Base-by-base conservation (phyloP, 2,113 vertebrate genomes). In the Nyctereutes procyonoides region DNA sequence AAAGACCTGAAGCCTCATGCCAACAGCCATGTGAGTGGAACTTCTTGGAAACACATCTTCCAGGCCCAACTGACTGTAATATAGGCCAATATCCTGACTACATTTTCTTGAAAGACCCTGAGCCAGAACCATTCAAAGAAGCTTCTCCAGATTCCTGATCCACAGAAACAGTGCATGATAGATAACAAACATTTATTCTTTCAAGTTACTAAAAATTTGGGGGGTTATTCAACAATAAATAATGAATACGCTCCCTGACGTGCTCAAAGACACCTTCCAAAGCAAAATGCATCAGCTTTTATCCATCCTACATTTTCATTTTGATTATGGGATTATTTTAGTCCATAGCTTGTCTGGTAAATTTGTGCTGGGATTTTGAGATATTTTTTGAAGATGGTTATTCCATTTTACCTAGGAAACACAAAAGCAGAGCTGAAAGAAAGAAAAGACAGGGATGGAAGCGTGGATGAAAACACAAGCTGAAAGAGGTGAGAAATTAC, bases 381-480 rank as follows among this genome's bases (percentile, higher is more conserved):
- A 11, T 60, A 43, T 53, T 89, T 69, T 76, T 62, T 30, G 19
- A 62, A 93, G 48, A 69, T n/a, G 55, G 15, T 90, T 79, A 24
- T 55, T 35, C 26, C n/a, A 3, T 79, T 69, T 85, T 79, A 80
- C n/a, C 20, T 53, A 62, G 62, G 87, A 86, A 90, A 58, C 14
- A 58, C 63, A 96, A 89, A 93, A 69, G 26, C 32, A 55, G 58
- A 90, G 48, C 22, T 96, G n/a, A 88, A 96, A 89, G 74, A 17
- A 90, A 56, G 63, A 73, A 63, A n/a, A 30, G 12, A 56, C 13
- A 84, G 62, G 56, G 30, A 56, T 11, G 43, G 87, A 96, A 43
- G 9, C 67, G 32, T 32, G 60, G 26, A 84, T 62, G 20, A 51
- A n/a, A 86, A 90, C 55, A 79, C 85, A 81, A 93, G 76, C 26